These are phyloP conservation scores for Eupithecia centaureata DNA, from an alignment of 2,888 invertebrate genomes.

Conservation along the genomic window DNA sequence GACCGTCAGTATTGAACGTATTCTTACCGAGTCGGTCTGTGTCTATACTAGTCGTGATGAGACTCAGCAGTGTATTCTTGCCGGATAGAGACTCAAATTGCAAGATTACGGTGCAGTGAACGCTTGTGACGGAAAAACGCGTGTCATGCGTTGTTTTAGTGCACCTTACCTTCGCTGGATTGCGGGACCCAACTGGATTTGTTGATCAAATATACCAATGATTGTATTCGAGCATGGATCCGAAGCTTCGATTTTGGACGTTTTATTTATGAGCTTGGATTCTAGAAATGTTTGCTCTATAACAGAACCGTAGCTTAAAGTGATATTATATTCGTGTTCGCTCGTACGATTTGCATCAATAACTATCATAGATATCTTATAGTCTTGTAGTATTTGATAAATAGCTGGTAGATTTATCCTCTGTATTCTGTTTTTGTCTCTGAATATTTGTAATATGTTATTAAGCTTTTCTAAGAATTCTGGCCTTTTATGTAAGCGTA, in stretches of 20 bases:
- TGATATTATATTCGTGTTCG: constrained; percentile 66
- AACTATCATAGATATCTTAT: constrained; percentile 55
- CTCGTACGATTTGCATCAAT: constrained; percentile 58
- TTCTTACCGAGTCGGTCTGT: constrained; percentile 13
- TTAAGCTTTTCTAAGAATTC: constrained; percentile 40
- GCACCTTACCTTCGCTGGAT: constrained; percentile 48
- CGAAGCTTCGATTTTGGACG: constrained; percentile 47
- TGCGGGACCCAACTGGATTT: constrained; percentile 72
- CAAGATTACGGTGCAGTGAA: constrained; percentile 6
- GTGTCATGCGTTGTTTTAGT: neutral
- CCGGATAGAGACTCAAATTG: constrained; percentile 49
- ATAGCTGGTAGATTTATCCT: constrained; percentile 58
- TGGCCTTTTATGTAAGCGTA: constrained; percentile 58
- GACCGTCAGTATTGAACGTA: constrained; percentile 73
- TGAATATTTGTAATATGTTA: constrained; percentile 57
- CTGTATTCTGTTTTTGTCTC: constrained; percentile 59
- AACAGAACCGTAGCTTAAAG: constrained; percentile 66
- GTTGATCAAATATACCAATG: constrained; percentile 41
- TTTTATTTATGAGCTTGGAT: constrained; percentile 57
- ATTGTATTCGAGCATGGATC: constrained; percentile 35
- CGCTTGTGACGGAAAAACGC: neutral
- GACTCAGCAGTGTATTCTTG: constrained; percentile 56
- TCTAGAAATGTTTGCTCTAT: constrained; percentile 51
- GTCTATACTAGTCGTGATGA: constrained; percentile 24
- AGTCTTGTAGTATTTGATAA: constrained; percentile 61